Evolutionary conservation across 2,797 vertebrate species (phyloP), one percentile per base, ranked within the genome.

Genomic region (Syndactyla subalaris): DNA sequence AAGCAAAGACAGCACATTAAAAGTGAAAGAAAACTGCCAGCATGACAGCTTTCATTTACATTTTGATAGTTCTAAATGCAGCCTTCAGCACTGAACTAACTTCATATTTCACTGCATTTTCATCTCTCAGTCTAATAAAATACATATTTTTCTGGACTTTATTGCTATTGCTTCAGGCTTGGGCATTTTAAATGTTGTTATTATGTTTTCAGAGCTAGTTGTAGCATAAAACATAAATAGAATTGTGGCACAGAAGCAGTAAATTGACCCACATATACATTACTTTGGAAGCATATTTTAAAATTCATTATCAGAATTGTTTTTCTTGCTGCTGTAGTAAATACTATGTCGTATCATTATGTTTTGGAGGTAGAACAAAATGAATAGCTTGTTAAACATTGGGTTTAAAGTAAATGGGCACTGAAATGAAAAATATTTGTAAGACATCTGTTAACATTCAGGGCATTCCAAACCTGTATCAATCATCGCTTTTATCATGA

Each of bases 61-160:
- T 92, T 95, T 96, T 32, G 36, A 61, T 76, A 92, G 79, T 46
- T 93, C 46, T 85, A 96, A 95, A 91, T 10, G 52, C 70, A 92
- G 82, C 91, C 89, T 90, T 93, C 85, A 92, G 87, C 85, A 96
- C 36, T 70, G 70, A 93, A 88, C 55, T 81, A 71, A 93, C 85
- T 94, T 93, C 74, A 86, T 96, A 94, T 96, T 90, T 96, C 94
- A 93, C 59, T 91, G 79, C 59, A 85, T 92, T 96, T 96, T 95
- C 83, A 96, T 90, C 82, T 91, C 76, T 94, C 89, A 81, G 29
- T 84, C 87, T 90, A 92, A 95, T 93, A 97, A 91, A 96, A 96
- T 79, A 95, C 51, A 34, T 86, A 70, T 92, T 96, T 96, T 96
- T 81, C 87, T 75, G 89, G 92, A 81, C 72, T 85, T 96, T 78